Conservation (phyloP, 2,113 vertebrate genomes). For the Perca flavescens region DNA sequence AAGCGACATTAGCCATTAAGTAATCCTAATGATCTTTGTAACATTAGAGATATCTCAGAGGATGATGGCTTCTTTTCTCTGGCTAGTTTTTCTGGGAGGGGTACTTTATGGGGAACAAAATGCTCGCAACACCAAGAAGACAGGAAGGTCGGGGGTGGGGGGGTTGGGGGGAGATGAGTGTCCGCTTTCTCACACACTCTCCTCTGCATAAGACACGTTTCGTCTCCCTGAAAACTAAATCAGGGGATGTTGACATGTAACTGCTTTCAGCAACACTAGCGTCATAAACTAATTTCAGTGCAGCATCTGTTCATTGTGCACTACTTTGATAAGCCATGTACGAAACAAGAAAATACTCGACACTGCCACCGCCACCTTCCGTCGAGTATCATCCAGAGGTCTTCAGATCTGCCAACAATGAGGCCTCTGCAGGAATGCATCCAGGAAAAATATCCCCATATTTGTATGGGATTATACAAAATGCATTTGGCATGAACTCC, state of each 20-base stretch:
- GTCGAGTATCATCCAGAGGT: constrained; percentile 21
- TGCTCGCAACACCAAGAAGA: not conserved
- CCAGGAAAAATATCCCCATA: constrained; percentile 47
- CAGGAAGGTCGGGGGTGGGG: not conserved
- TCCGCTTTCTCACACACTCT: constrained; percentile 12
- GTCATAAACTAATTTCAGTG: constrained; percentile 51
- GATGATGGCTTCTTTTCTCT: constrained; percentile 9
- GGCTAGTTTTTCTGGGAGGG: not conserved
- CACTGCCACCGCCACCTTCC: constrained; percentile 17
- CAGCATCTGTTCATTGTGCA: constrained; percentile 62
- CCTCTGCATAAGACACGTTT: constrained; percentile 31
- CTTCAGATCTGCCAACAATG: constrained; percentile 54
- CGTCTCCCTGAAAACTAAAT: constrained; percentile 56
- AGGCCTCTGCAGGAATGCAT: constrained; percentile 38
- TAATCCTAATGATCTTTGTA: constrained; percentile 25
- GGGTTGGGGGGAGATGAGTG: constrained; percentile 17
- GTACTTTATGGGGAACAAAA: not conserved
- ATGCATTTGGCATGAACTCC: constrained; percentile 50
- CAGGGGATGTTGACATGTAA: constrained; percentile 55
- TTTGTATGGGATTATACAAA: constrained; percentile 50
- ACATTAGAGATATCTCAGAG: constrained; percentile 11
- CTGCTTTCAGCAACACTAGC: constrained; percentile 53
- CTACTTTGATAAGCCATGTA: constrained; percentile 36
- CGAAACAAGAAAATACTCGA: constrained; percentile 34
- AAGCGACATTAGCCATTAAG: constrained; percentile 12